These are phyloP conservation scores for Marmota flaviventris DNA, from an alignment of 2,113 vertebrate species.

Conservation along the genomic window DNA sequence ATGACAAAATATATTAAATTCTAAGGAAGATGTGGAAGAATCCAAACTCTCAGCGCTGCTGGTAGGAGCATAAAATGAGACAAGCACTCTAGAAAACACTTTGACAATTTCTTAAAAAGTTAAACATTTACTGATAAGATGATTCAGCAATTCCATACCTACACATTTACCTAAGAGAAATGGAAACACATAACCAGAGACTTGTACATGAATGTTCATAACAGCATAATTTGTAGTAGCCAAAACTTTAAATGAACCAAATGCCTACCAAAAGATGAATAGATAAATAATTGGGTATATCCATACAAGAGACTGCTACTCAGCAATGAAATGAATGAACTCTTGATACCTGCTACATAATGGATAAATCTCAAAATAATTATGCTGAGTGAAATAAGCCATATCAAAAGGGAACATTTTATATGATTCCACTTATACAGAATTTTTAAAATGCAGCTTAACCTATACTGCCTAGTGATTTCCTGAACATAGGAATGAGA, in stretches of 20 bases:
- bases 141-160: not conserved
- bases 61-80: not conserved
- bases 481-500: not conserved
- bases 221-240: not conserved
- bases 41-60: not conserved
- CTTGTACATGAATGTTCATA: not conserved
- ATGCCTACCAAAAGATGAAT: not conserved
- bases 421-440: not conserved
- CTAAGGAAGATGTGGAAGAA: not conserved
- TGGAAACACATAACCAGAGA: not conserved
- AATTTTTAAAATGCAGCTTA: conserved; percentile 1
- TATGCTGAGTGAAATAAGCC: not conserved
- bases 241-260: conserved; percentile 46
- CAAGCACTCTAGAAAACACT: not conserved
- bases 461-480: not conserved
- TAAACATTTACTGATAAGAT: not conserved
- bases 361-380: conserved; percentile 30
- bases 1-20: not conserved
- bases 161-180: conserved; percentile 44
- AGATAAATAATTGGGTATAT: not conserved
- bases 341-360: not conserved
- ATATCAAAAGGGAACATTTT: not conserved
- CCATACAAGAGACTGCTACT: not conserved
- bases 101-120: conserved; percentile 28
- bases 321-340: not conserved